Evolutionary conservation across 1,140 invertebrate genomes (phyloP), one percentile per base, ranked within the genome.

Genomic region (Mactra quadrangularis): DNA sequence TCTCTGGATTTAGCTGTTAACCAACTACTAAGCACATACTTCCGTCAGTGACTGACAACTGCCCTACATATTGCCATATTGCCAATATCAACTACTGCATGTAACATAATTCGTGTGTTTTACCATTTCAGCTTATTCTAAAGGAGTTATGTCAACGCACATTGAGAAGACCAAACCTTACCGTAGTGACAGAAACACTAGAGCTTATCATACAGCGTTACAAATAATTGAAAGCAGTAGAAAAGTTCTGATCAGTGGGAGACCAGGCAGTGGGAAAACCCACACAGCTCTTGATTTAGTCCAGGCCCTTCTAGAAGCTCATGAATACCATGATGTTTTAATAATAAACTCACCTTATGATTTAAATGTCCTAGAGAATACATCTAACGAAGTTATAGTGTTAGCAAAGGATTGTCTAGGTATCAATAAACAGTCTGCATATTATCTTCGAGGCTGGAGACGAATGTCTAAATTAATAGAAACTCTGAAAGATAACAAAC

Each of bases 341-440:
- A 47, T 52, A 11, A 38, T 52, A 17, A 15, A 55, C 11, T 47
- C 41, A 7, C 72, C 57, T 25, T 47, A 60, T 60, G 53, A 75
- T 45, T 27, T 75, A 27, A 45, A 41, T 29, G 25, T 75, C 4
- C 38, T 75, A 15, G 52, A 41, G 13, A 60, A 45, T 22, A 47
- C n/a, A 9, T 75, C 72, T 45, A 60, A 11, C 22, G 41, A 75
- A 22, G 72, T 59, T 60, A 35, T 75, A 4, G 57, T 75, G 0
- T 19, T 75, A 9, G n/a, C 57, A 45, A 33, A 57, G 7, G 72
- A 75, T 35, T 75, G 72, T 31, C 38, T 75, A 19, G 72, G 72
- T 15, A 33, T 3, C 33, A 25, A 17, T 57, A 35, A 29, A 15
- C 33, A 22, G 0, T 3, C 59, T 29, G 38, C 4, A 0, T 25